Evolutionary conservation across 2,797 vertebrate genomes (phyloP), one percentile per base, ranked within the genome.

Genomic region (Scolopax rusticola): DNA sequence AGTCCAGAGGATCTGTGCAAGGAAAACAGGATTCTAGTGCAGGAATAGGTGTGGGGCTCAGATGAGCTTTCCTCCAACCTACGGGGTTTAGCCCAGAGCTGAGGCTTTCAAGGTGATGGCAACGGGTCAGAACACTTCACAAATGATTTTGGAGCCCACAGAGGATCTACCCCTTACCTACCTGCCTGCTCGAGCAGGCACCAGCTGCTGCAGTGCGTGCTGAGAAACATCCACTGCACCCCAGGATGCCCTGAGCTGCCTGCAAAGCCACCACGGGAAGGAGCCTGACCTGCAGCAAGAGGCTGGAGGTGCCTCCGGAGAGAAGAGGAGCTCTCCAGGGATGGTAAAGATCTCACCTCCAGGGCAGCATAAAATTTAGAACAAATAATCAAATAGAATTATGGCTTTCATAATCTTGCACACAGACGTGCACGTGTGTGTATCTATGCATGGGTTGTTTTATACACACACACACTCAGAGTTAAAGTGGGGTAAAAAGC

Each of bases 51-150:
- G 50, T 3, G 15, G 76, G 56, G 65, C 41, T 38, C 79, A 38
- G 65, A n/a, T 53, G 43, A 78, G 38, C 27, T 81, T 68, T 47
- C 48, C 21, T 60, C 70, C 82, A 77, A 78, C 40, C 18, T 27
- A 57, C 0, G 0, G 61, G 1, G 0, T 63, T 86, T 59, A 91
- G 69, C 83, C 59, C 1, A 2, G 47, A 88, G 92, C 77, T 50
- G 70, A 79, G 77, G 40, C 54, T 90, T 90, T 87, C 76, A 73
- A 87, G 88, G 86, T 76, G 90, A 87, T 28, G 67, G 67, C 67
- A 79, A 59, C 0, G 13, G 90, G 78, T 90, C 88, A 90, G 53
- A 28, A 61, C 65, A 76, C 81, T 86, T 89, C 84, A 93, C 86
- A 92, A 79, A 88, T 14, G 84, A 84, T 84, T 95, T 79, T 6